Evolutionary conservation across 2,113 vertebrate species (phyloP).

Genomic region (Ochotona princeps): DNA sequence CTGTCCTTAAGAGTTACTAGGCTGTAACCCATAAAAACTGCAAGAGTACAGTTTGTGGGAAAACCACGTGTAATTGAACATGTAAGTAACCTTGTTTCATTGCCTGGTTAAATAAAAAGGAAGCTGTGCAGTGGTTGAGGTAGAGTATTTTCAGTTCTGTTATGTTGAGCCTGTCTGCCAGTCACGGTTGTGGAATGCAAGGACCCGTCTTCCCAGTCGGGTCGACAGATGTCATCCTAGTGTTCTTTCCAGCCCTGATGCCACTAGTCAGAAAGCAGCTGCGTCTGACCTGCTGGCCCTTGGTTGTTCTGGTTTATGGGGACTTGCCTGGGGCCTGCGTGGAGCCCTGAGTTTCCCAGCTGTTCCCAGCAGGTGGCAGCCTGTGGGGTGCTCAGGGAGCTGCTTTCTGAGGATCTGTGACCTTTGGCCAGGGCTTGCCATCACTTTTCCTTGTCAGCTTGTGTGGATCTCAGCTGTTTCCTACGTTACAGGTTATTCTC

Average conservation of each 20-base stretch:
- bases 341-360: constrained; percentile 28
- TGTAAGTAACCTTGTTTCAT: neutral
- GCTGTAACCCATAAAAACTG: neutral
- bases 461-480: constrained; percentile 62
- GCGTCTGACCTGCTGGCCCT: no score
- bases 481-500: no score
- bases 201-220: no score
- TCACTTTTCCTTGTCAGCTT: constrained; percentile 57
- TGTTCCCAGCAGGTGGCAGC: constrained; percentile 6
- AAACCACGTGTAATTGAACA: neutral
- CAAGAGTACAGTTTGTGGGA: neutral
- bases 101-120: neutral
- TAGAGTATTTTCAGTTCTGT: neutral
- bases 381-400: constrained; percentile 34
- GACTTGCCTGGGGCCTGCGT: neutral
- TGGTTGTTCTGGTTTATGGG: no score
- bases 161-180: neutral
- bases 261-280: no score
- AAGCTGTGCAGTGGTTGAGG: neutral
- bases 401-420: neutral
- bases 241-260: no score
- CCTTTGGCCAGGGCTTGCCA: constrained; percentile 61
- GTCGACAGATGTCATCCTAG: no score
- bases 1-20: neutral
- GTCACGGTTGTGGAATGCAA: neutral